Evolutionary conservation across 1,140 invertebrate genomes (phyloP).

Genomic region (Glossosoma conforme): DNA sequence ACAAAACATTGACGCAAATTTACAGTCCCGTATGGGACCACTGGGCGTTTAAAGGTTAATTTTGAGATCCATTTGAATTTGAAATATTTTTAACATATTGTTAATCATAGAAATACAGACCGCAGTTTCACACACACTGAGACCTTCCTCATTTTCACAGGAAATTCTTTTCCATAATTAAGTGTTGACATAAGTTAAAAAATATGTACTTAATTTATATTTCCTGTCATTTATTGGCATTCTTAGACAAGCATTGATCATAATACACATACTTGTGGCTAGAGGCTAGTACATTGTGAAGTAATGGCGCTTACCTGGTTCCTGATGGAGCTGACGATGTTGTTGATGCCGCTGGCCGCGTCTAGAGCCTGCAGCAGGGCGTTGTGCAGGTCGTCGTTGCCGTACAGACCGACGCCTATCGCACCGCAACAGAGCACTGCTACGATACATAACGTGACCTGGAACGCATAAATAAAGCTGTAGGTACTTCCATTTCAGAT

Average conservation of each 20-base stretch:
- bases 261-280: background rate
- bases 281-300: background rate
- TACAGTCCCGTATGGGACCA: no score
- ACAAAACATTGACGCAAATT: no score
- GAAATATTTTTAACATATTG: no score
- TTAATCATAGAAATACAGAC: no score
- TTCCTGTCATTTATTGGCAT: no score
- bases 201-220: no score
- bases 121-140: background rate
- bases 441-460: conserved; percentile 70
- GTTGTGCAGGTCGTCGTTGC: conserved; percentile 90
- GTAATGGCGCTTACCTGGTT: conserved; percentile 60
- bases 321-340: conserved; percentile 65
- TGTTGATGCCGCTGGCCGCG: conserved; percentile 72
- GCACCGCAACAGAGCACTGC: conserved; percentile 78
- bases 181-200: no score
- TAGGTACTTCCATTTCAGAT: no score
- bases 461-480: no score
- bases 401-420: conserved; percentile 80
- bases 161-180: background rate
- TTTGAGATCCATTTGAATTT: no score
- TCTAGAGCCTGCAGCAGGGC: conserved; percentile 75
- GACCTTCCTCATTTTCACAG: background rate
- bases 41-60: no score
- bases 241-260: conserved; percentile 8